A percentile compares a stretch with the other conserved stretches of the same genome.
phyloP scores from a whole-genome alignment of 2,113 vertebrate species.

The Paratilapia polleni region DNA sequence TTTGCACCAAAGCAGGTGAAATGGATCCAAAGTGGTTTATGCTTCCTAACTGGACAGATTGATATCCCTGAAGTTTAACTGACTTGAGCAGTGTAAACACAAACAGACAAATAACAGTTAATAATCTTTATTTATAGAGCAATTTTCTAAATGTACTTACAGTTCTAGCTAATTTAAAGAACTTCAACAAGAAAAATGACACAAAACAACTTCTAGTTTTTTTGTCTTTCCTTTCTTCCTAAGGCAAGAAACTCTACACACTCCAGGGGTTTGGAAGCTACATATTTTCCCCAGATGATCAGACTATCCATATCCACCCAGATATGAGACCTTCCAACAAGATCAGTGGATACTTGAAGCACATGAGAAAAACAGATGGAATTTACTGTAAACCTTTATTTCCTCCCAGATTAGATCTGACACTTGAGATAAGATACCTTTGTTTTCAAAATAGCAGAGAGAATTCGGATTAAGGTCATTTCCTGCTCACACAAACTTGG shows the following conservation, averaged over 20 bases:
- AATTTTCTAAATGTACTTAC: neutral
- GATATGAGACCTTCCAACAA: neutral
- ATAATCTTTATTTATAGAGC: neutral
- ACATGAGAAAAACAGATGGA: neutral
- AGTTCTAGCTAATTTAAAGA: neutral
- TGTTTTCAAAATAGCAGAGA: neutral
- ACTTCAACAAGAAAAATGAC: neutral
- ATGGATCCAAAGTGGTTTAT: neutral
- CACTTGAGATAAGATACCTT: neutral
- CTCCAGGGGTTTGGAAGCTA: neutral
- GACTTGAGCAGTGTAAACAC: neutral
- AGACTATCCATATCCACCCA: neutral
- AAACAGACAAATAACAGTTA: neutral
- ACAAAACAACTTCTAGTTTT: neutral
- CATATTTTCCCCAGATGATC: neutral
- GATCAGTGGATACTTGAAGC: slow-evolving; percentile 4
- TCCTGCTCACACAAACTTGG: neutral
- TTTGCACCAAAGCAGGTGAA: neutral
- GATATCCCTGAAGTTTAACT: neutral
- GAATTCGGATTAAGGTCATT: slow-evolving; percentile 5
- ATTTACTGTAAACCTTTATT: neutral
- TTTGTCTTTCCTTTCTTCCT: neutral
- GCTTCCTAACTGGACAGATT: neutral
- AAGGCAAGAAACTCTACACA: neutral
- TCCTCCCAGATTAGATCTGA: neutral